Conservation (phyloP, 2,888 invertebrate species). For the Andricus curvator region DNA sequence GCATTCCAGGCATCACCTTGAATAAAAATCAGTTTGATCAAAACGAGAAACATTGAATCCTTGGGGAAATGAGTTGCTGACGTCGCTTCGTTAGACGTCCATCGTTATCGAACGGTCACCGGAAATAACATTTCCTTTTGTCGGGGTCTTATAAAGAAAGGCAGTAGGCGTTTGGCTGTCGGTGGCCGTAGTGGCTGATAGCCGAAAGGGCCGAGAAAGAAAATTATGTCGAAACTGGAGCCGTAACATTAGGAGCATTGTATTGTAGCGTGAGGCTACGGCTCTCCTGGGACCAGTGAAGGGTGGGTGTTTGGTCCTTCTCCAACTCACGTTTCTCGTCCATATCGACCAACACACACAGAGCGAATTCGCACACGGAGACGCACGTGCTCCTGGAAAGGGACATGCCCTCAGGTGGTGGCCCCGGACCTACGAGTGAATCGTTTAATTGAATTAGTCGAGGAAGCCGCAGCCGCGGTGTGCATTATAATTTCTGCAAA, state of each 20-base stretch:
- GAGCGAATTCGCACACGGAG: constrained; percentile 52
- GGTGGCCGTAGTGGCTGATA: constrained; percentile 59
- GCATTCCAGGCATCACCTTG: constrained; percentile 11
- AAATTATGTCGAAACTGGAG: constrained; percentile 77
- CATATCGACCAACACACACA: constrained; percentile 43
- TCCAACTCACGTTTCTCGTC: constrained; percentile 64
- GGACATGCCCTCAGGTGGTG: constrained; percentile 74
- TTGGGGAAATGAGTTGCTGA: constrained; percentile 7
- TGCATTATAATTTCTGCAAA: constrained; percentile 64
- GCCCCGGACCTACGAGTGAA: constrained; percentile 64
- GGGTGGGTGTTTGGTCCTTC: constrained; percentile 61
- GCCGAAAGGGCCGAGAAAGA: constrained; percentile 64
- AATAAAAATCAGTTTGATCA: constrained; percentile 13
- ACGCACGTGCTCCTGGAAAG: constrained; percentile 60
- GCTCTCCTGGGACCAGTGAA: constrained; percentile 69
- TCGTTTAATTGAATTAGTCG: constrained; percentile 76
- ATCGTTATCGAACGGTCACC: constrained; percentile 53
- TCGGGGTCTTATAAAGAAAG: constrained; percentile 65
- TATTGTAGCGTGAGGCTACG: constrained; percentile 74
- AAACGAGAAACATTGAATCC: background rate
- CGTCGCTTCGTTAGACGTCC: constrained; percentile 32
- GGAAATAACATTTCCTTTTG: constrained; percentile 72
- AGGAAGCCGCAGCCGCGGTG: constrained; percentile 62
- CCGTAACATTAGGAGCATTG: constrained; percentile 78
- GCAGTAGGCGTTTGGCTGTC: constrained; percentile 43